Conservation (phyloP, 1,140 invertebrate genomes). For the Drosophila willistoni region DNA sequence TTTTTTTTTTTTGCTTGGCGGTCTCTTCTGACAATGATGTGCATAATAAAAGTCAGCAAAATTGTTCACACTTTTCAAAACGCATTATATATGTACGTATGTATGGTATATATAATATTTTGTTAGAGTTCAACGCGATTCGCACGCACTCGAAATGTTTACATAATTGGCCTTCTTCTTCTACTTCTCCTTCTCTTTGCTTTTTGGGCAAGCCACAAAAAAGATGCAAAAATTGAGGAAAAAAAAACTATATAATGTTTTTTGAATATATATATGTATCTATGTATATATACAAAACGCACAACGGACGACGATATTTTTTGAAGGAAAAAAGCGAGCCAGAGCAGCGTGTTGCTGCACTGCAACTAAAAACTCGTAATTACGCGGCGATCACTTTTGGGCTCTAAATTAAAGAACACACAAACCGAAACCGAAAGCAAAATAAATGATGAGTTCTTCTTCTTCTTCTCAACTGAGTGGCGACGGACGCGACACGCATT, state of each 20-base stretch:
- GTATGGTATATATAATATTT: neutral
- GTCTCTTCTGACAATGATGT: no score
- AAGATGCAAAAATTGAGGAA: constrained; percentile 26
- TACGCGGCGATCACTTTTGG: constrained; percentile 51
- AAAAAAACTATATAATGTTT: constrained; percentile 26
- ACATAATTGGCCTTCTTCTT: constrained; percentile 61
- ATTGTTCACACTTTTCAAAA: constrained; percentile 47
- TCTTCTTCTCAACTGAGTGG: constrained; percentile 13
- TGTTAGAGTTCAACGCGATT: constrained; percentile 32
- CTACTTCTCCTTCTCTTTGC: no score
- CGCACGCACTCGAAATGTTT: constrained; percentile 56
- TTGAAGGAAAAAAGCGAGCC: constrained; percentile 47
- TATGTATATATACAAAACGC: constrained; percentile 31
- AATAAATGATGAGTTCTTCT: constrained; percentile 39
- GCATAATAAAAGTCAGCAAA: neutral
- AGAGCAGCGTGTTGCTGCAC: constrained; percentile 22
- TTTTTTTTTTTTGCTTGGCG: neutral
- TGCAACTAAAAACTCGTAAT: constrained; percentile 54
- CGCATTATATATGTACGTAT: no score
- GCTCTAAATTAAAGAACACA: constrained; percentile 41
- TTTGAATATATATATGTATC: neutral
- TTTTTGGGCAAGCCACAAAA: constrained; percentile 1
- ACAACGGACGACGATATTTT: constrained; percentile 46
- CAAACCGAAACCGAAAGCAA: constrained; percentile 35
- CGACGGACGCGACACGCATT: constrained; percentile 35